Base-by-base conservation (phyloP, 2,797 vertebrate genomes). In the Ceryle rudis region DNA sequence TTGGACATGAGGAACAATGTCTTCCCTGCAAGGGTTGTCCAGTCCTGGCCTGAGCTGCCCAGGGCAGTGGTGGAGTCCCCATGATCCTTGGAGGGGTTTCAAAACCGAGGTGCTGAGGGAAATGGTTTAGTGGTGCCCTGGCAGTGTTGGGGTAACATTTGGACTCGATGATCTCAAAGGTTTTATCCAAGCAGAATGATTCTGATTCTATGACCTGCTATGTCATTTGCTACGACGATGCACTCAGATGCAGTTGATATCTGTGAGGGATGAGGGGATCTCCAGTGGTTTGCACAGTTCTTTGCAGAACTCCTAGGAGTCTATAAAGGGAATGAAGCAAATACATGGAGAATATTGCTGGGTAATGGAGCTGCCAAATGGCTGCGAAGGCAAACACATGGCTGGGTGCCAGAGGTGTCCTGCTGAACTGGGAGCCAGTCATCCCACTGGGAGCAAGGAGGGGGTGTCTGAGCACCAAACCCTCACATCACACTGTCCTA, bases 281-380 rank as follows among this genome's bases (percentile, higher is more conserved):
- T 9, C 3, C 0, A 1, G 22, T 42, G 61, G 29, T 47, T n/a
- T 26, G 51, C 10, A 19, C 0, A 29, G 25, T 17, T 60, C 54
- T 58, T 33, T 26, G 21, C 28, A 62, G 70, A 64, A 11, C 65
- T 28, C 11, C 18, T 0, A 7, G 2, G 15, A 47, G 33, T 22
- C 35, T 67, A 22, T 37, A 22, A 42, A 86, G 23, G 17, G 26
- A 86, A 46, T 4, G 14, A 28, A 69, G 57, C 11, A 49, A 78
- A 57, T 2, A 33, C 12, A 33, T 6, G 26, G 66, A 65, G 66
- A 73, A 62, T 15, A 26, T 3, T 54, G 31, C 39, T n/a, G 37
- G 17, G 44, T 42, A n/a, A 22, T 26, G 55, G 31, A 62, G 69
- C 44, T 62, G 57, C 66, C 46, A 62, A 47, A 62, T 0, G 2